A percentile compares a stretch with the other conserved stretches of the same genome.
Conservation (phyloP, 2,113 vertebrate genomes). For the Eublepharis macularius region DNA sequence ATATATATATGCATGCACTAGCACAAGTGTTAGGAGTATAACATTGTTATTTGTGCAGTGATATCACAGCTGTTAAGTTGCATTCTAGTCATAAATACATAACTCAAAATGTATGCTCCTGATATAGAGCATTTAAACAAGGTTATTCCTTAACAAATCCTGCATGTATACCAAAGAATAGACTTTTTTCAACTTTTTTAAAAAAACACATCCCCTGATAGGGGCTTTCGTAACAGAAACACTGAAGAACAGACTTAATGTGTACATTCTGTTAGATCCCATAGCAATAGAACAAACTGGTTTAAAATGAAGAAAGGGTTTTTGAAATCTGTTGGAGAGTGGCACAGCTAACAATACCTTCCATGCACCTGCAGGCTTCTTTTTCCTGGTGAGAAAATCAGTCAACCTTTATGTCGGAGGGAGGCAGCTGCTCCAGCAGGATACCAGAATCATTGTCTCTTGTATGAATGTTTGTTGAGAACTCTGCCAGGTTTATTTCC, state of each 20-base stretch:
- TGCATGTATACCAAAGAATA: not conserved
- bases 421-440: not conserved
- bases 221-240: not conserved
- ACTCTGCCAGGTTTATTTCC: not conserved
- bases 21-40: too few species aligned
- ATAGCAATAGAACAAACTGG: not conserved
- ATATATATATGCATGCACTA: too few species aligned
- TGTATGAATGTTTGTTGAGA: not conserved
- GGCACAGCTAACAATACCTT: not conserved
- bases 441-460: not conserved
- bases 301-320: not conserved
- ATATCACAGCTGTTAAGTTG: not conserved
- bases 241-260: not conserved
- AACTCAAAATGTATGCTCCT: not conserved
- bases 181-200: not conserved
- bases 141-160: not conserved
- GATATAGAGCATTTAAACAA: not conserved
- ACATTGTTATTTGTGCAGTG: not conserved
- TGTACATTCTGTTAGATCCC: not conserved
- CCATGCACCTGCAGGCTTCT: not conserved
- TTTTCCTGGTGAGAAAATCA: conserved; percentile 10
- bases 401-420: not conserved
- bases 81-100: not conserved
- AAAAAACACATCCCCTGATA: not conserved
- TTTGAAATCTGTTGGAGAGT: conserved; percentile 18